Conservation (phyloP, 2,888 invertebrate genomes). For the Coelogynopora nodosa region DNA sequence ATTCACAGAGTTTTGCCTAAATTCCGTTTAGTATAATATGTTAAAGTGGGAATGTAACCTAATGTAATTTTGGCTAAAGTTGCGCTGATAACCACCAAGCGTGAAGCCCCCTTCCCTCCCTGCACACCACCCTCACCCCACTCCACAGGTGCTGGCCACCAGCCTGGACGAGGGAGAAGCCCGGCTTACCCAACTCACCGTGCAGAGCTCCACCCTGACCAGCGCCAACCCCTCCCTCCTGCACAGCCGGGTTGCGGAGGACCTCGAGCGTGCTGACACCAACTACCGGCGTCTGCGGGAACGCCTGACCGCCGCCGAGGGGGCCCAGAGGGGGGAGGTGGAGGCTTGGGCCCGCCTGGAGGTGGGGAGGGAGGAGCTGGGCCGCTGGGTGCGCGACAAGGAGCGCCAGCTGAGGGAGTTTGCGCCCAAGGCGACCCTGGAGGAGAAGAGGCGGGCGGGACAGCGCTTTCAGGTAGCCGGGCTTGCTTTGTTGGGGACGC, state of each 20-base stretch:
- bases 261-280: too few relatives aligned
- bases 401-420: constrained; percentile 1
- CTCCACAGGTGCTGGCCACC: neutral
- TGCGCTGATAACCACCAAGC: too few relatives aligned
- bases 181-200: neutral
- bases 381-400: constrained; percentile 4
- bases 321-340: neutral
- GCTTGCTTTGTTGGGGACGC: too few relatives aligned
- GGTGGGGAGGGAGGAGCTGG: neutral
- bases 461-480: neutral
- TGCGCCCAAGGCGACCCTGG: neutral
- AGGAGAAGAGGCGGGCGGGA: neutral
- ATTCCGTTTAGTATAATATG: too few relatives aligned
- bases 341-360: neutral
- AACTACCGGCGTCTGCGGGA: neutral
- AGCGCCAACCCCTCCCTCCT: neutral
- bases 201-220: neutral
- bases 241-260: neutral
- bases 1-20: too few relatives aligned
- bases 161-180: neutral
- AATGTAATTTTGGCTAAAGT: too few relatives aligned
- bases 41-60: too few relatives aligned
- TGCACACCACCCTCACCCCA: neutral
- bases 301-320: neutral
- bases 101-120: too few relatives aligned